Base-by-base conservation (phyloP, 92 coral and sea anemone genomes). In the Palythoa heliodiscus region DNA sequence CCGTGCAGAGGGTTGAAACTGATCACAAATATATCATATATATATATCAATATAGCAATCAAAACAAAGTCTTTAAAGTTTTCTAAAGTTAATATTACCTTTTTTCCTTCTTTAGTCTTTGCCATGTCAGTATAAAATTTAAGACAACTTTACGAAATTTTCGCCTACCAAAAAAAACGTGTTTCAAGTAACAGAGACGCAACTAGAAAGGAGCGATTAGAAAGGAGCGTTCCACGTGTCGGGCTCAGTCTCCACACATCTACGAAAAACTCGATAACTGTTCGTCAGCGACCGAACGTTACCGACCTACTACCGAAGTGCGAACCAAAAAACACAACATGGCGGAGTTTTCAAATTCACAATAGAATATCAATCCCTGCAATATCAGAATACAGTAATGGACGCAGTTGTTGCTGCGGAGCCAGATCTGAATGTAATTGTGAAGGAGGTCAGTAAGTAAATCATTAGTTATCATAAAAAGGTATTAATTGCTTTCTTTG, bases 401-500 rank as follows among this genome's bases (percentile, higher is more conserved):
- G 97, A 95, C 68, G 95, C 90, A 68, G 98, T 95, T 37, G 58
- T 91, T 71, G 87, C 93, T 3, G 92, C 73, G 66, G 98, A 95
- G 77, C 76, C 93, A 7, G 93, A 95, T 55, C 75, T 95, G 17
- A 95, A 95, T 71, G 91, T 90, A 24, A 87, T 95, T 39, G 85
- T 95, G 52, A 91, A 81, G 57, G 97, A 95, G 91, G 98, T 95
- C 50, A 17, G 86, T 64, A 7, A 47, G 69, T 63, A 17, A 63
- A 4, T 19, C 2, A 17, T 8, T 17, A 7, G 6, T n/a, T 63
- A 20, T 63, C 23, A 43, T 43, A 1, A 43, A 43, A 43, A 8
- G 3, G 50, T 43, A 43, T 43, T 5, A 43, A 43, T 43, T 8
- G 50, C 9, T 43, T 43, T 3, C 3, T 43, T 1, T 43, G 50